Evolutionary conservation across 1,140 invertebrate species (phyloP).

Genomic region (Nasonia longicornis): DNA sequence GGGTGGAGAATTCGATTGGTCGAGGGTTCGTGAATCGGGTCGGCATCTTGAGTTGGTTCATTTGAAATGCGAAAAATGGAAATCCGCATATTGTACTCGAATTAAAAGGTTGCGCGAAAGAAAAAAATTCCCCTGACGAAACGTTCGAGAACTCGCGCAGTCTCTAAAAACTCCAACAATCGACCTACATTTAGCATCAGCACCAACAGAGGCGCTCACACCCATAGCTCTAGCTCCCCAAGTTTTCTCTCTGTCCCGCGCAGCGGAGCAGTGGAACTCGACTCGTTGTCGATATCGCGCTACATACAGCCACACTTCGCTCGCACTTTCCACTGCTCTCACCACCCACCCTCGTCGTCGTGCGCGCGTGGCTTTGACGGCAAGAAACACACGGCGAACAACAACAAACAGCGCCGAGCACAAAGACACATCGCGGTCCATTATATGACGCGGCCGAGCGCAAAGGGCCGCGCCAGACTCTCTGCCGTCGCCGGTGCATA

Average conservation of each 20-base stretch:
- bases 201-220: no score
- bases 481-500: background rate
- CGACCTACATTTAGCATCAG: background rate
- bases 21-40: no score
- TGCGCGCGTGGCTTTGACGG: background rate
- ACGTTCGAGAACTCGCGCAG: background rate
- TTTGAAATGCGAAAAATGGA: no score
- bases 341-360: no score
- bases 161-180: background rate
- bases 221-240: background rate
- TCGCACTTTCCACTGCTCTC: background rate
- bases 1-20: no score
- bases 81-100: conserved; percentile 18
- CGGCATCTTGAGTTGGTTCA: no score
- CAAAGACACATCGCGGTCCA: background rate
- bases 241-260: background rate
- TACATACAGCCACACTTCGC: background rate
- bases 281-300: background rate
- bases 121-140: background rate
- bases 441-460: background rate
- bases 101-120: background rate
- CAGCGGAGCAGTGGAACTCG: background rate
- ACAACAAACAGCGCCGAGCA: background rate
- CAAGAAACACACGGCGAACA: background rate
- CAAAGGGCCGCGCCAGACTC: background rate